These are phyloP conservation scores for Nebria salina DNA, from an alignment of 2,888 invertebrate species.

Conservation along the genomic window DNA sequence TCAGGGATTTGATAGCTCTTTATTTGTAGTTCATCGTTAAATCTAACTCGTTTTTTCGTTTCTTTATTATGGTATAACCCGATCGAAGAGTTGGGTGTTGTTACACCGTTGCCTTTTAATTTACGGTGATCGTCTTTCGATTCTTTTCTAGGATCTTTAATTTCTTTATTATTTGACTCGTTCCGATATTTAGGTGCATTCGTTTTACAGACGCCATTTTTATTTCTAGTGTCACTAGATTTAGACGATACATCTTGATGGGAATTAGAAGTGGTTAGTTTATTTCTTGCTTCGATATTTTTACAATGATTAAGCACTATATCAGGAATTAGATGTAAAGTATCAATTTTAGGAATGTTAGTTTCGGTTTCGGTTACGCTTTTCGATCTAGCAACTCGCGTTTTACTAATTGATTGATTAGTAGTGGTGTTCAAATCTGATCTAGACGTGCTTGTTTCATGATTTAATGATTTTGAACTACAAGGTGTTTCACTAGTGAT, in stretches of 20 bases:
- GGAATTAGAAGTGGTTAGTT: too few relatives aligned
- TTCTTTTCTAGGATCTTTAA: constrained; percentile 53
- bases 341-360: neutral
- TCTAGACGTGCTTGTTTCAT: neutral
- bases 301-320: neutral
- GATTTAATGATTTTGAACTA: neutral
- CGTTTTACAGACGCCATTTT: too few relatives aligned
- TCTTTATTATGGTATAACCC: neutral
- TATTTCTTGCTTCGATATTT: constrained; percentile 51
- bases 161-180: constrained; percentile 62
- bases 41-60: constrained; percentile 51
- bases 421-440: neutral
- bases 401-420: neutral
- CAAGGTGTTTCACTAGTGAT: neutral
- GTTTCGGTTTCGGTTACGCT: neutral
- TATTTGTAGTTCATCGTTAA: constrained; percentile 49
- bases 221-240: too few relatives aligned
- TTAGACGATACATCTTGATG: too few relatives aligned
- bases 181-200: constrained; percentile 25
- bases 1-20: constrained; percentile 51
- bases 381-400: neutral
- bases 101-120: constrained; percentile 50
- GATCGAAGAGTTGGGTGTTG: too few relatives aligned
- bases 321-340: neutral
- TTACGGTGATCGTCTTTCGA: constrained; percentile 53